Conservation (phyloP, 2,797 vertebrate genomes). For the Tauraco hartlaubi region DNA sequence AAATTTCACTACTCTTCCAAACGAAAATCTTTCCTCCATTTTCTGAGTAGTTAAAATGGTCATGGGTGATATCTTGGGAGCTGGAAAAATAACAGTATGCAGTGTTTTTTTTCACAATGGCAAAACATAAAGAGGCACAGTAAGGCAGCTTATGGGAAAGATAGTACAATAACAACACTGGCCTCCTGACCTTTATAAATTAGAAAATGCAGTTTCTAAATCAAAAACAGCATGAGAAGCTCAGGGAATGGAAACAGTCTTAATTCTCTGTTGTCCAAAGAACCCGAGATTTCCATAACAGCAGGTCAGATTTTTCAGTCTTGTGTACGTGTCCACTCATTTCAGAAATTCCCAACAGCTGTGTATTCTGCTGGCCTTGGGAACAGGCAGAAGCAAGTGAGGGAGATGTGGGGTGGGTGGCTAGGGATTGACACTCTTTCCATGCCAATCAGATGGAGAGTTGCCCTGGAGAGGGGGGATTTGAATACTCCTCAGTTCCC, state of each 20-base stretch:
- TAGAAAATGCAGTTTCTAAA: conserved; percentile 52
- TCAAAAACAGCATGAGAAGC: conserved; percentile 40
- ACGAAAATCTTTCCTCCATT: neutral
- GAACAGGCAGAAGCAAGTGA: neutral
- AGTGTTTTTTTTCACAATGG: neutral
- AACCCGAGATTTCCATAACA: neutral
- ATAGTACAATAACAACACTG: conserved; percentile 28
- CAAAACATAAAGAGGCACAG: neutral
- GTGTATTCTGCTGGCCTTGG: neutral
- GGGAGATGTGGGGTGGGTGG: neutral
- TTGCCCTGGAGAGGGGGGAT: neutral
- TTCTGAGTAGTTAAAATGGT: neutral
- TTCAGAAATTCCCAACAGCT: neutral
- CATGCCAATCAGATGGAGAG: neutral
- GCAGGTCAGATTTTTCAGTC: neutral
- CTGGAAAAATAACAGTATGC: neutral
- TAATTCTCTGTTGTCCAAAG: neutral
- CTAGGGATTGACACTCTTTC: neutral
- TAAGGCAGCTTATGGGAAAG: conserved; percentile 52
- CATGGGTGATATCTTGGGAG: neutral
- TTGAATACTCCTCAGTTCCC: neutral
- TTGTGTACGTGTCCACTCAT: fast-evolving
- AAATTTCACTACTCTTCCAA: neutral
- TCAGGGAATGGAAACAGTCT: conserved; percentile 57
- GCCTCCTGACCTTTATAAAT: conserved; percentile 26